Evolutionary conservation across 1,140 invertebrate species (phyloP).

Genomic region (Eueides isabella): DNA sequence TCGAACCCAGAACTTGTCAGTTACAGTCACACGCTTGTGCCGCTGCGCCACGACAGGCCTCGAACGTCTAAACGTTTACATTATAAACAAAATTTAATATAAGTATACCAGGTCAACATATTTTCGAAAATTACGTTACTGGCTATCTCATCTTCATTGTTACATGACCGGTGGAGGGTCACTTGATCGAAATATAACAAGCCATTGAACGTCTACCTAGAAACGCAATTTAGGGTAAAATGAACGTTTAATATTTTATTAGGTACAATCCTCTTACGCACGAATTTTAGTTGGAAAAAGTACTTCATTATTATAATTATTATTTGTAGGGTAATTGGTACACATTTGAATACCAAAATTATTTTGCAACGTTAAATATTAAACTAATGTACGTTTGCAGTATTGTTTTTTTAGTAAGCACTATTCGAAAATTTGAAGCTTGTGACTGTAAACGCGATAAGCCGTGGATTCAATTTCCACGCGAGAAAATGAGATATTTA

Average conservation of each 20-base stretch:
- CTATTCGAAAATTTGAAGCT: no score
- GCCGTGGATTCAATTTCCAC: no score
- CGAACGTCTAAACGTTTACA: neutral
- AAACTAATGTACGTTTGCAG: no score
- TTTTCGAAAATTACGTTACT: slow-evolving; percentile 10
- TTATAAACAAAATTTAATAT: neutral
- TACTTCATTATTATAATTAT: no score
- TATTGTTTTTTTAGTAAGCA: no score
- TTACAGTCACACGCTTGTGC: neutral
- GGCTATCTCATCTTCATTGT: neutral
- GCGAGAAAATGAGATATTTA: no score
- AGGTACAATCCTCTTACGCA: neutral
- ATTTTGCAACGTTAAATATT: no score
- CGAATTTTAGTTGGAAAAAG: no score
- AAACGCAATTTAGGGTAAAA: slow-evolving; percentile 22
- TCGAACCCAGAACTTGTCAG: neutral
- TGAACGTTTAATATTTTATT: slow-evolving; percentile 2
- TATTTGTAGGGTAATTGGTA: no score
- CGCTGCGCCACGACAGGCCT: no score
- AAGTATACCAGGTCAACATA: neutral
- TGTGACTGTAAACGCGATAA: no score
- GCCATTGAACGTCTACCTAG: slow-evolving; percentile 6
- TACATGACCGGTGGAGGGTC: slow-evolving; percentile 15
- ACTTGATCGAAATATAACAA: slow-evolving; percentile 32
- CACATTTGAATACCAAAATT: no score